phyloP scores from a whole-genome alignment of 2,888 invertebrate species.

The Phyto melanocephala region DNA sequence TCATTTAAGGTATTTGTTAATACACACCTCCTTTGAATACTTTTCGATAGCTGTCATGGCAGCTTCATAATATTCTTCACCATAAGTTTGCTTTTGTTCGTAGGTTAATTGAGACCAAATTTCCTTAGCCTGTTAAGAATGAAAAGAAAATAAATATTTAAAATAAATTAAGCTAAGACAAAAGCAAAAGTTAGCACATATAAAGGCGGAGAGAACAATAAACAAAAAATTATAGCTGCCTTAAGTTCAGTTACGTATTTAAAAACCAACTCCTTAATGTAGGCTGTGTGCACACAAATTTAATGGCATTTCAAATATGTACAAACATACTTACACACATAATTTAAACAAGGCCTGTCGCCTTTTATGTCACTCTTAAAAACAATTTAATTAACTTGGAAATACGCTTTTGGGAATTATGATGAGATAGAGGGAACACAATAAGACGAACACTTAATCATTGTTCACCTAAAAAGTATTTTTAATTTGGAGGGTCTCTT shows the following conservation, averaged over 20 bases:
- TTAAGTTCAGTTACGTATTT: neutral
- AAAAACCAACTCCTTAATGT: neutral
- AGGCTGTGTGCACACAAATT: neutral
- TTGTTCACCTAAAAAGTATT: no score
- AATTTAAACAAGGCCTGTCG: neutral
- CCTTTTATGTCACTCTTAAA: neutral
- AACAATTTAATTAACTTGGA: neutral
- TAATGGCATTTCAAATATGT: neutral
- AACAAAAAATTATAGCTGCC: neutral
- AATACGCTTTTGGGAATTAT: no score
- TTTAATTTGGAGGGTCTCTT: no score
- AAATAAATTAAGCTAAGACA: neutral
- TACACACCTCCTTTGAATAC: conserved; percentile 83
- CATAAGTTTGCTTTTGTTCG: conserved; percentile 88
- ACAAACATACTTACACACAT: neutral
- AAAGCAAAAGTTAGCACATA: neutral
- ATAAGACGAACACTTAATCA: no score
- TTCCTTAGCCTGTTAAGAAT: conserved; percentile 86
- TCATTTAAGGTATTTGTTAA: neutral
- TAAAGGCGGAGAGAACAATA: neutral
- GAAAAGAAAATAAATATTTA: conserved; percentile 63
- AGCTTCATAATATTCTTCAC: conserved; percentile 90
- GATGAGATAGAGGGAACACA: no score
- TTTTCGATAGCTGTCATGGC: conserved; percentile 89
- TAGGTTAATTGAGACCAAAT: conserved; percentile 90